Evolutionary conservation across 2,888 invertebrate genomes (phyloP).

Genomic region (Ommatoiulus sabulosus): DNA sequence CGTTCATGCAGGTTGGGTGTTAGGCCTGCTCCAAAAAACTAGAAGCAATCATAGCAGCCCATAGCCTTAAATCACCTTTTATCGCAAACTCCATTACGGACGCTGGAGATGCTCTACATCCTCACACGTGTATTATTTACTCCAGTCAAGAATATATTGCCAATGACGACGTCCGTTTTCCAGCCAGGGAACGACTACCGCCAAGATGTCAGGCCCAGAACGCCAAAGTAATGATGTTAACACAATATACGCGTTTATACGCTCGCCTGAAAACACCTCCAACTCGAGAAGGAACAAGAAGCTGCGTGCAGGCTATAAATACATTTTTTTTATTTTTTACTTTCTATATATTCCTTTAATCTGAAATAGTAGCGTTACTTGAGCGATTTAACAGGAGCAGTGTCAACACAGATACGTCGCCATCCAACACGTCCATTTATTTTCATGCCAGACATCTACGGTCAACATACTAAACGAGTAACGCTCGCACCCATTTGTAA

Average conservation of each 20-base stretch:
- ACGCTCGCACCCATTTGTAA: constrained; percentile 7
- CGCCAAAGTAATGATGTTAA: constrained; percentile 40
- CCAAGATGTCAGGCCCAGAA: constrained; percentile 21
- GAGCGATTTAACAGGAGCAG: constrained; percentile 22
- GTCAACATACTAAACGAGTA: constrained; percentile 44
- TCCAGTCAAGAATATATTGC: constrained; percentile 21
- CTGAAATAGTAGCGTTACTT: constrained; percentile 31
- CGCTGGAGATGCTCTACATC: constrained; percentile 47
- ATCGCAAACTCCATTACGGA: constrained; percentile 47
- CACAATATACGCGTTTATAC: neutral
- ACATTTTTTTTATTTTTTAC: constrained; percentile 11
- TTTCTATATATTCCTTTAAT: constrained; percentile 36
- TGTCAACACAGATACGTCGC: constrained; percentile 35
- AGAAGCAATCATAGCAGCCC: constrained; percentile 28
- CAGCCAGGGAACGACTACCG: neutral
- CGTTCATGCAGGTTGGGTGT: constrained; percentile 38
- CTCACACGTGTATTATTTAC: constrained; percentile 29
- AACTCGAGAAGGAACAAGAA: neutral
- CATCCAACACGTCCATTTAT: constrained; percentile 32
- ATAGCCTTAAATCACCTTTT: constrained; percentile 45
- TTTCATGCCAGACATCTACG: constrained; percentile 21
- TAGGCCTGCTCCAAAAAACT: neutral
- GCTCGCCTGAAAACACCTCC: neutral
- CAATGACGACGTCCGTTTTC: constrained; percentile 32
- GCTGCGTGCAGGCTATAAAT: constrained; percentile 1